Evolutionary conservation across 2,113 vertebrate species (phyloP).

Genomic region (Stomatorhinus ivindoensis): DNA sequence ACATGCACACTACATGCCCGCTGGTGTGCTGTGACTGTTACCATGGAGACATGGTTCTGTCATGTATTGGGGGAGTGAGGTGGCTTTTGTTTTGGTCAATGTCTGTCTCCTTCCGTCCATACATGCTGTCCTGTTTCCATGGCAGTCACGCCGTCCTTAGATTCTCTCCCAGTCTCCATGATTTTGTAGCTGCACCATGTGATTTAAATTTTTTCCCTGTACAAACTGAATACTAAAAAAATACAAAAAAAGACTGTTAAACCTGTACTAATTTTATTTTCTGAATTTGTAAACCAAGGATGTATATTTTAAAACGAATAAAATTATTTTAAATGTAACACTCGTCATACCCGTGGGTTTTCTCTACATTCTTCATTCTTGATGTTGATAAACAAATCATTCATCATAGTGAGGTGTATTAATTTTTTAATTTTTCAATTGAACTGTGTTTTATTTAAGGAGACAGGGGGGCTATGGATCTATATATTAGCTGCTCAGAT

Average conservation of each 20-base stretch:
- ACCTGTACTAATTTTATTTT: conserved; percentile 75
- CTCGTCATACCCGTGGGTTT: not conserved
- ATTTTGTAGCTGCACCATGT: conserved; percentile 33
- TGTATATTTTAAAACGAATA: conserved; percentile 95
- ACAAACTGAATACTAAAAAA: conserved; percentile 41
- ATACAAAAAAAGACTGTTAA: conserved; percentile 81
- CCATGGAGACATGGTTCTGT: conserved; percentile 14
- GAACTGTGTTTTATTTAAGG: not conserved
- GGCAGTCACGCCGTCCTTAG: conserved; percentile 20
- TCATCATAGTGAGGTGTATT: not conserved
- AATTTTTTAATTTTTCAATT: not conserved
- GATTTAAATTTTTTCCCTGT: conserved; percentile 33
- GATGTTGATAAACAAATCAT: not conserved
- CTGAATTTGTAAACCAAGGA: conserved; percentile 74
- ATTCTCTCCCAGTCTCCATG: conserved; percentile 18
- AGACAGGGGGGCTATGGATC: not conserved
- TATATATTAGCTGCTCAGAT: not conserved
- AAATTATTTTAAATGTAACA: conserved; percentile 87
- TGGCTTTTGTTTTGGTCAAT: conserved; percentile 1
- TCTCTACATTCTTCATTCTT: not conserved
- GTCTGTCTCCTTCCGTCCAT: conserved; percentile 1
- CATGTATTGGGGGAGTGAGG: conserved; percentile 2
- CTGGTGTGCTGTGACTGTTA: conserved; percentile 7
- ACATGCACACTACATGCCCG: not conserved
- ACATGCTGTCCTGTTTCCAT: conserved; percentile 19